Base-by-base conservation (phyloP, 1,140 invertebrate species). In the Coptotermes formosanus region DNA sequence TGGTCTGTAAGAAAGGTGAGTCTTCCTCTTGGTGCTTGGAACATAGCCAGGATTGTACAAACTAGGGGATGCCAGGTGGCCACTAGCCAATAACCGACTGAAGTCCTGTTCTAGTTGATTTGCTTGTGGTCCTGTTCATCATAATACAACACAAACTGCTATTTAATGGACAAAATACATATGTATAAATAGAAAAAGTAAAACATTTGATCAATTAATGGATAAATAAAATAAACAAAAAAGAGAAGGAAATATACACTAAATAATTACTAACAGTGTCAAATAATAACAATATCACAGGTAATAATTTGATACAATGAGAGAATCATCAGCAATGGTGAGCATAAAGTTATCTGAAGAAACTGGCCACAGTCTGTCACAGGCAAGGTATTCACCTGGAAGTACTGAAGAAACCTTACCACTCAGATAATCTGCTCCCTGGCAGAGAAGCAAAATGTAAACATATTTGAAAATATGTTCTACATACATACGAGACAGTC, bases 21-120 rank as follows among this genome's bases (percentile, higher is more conserved):
- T 90, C 90, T 96, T 96, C 75, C 95, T 91, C 89, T 96, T 96
- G 11, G 90, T 90, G 87, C 94, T 92, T 45, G 90, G 89, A 25
- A 95, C 91, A 89, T 94, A 96, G 23, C 96, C 96, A 2, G 95
- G 95, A 89, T 97, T 96, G 86, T 93, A 94, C 52, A 98, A 92
- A 90, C 94, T 96, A 0, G 96, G 96, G 7, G 93, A 90, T 87
- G 95, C 94, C 83, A 97, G 91, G 88, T 94, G 93, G 23, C 96
- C 95, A 19, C 93, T 94, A 30, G 94, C 94, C 85, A 98, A 91
- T 48, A 98, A 90, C 87, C 94, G 92, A 82, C 93, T 95, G 89
- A 96, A 96, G 89, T 97, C 96, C 90, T 95, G 92, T 89, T 97
- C 96, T 45, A 97, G 91, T 88, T 93, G 92, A 89, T 93, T 94